Base-by-base conservation (phyloP, 2,888 invertebrate genomes). In the Diplazon laetatorius region DNA sequence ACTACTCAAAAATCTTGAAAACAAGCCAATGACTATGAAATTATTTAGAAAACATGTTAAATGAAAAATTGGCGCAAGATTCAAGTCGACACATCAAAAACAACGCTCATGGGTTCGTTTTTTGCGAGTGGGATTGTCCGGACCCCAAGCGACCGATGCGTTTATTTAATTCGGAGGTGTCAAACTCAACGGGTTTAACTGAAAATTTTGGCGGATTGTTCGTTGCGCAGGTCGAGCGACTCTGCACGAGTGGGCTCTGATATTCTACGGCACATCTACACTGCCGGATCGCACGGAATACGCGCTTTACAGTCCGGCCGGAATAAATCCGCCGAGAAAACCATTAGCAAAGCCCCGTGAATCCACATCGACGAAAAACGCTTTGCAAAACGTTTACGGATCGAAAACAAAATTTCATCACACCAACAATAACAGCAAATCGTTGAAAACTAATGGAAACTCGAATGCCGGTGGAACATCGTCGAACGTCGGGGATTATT, bases 241-340 rank as follows among this genome's bases (percentile, higher is more conserved):
- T 82, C 94, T 98, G 86, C 96, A 97, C 92, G 97, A 96, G 91
- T 98, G 98, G 98, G 96, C 97, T 80, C 93, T 98, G 90, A 95
- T 97, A 89, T 94, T 98, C 90, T 97, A 98, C 91, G 98, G 98
- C 85, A 98, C 98, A 76, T 95, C 93, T 79, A 92, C 91, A 66
- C 87, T 92, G 81, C 92, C 92, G 4, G 90, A 90, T 62, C 90
- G 91, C 39, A 87, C 88, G 6, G 88, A 89, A 30, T 88, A 88
- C 81, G 84, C 88, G 20, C 80, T 89, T 44, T 88, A 88, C 82
- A 87, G 85, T 76, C 87, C 88, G 0, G 85, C 87, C 2, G 85
- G 87, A 18, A 83, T 84, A 73, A 85, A 77, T 72, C 82, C 85
- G 1, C 85, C 88, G 0, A 82, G 87, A 44, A 86, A 85, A 25